Evolutionary conservation across 2,113 vertebrate genomes (phyloP), one percentile per base, ranked within the genome.

Genomic region (Aptenodytes patagonicus): DNA sequence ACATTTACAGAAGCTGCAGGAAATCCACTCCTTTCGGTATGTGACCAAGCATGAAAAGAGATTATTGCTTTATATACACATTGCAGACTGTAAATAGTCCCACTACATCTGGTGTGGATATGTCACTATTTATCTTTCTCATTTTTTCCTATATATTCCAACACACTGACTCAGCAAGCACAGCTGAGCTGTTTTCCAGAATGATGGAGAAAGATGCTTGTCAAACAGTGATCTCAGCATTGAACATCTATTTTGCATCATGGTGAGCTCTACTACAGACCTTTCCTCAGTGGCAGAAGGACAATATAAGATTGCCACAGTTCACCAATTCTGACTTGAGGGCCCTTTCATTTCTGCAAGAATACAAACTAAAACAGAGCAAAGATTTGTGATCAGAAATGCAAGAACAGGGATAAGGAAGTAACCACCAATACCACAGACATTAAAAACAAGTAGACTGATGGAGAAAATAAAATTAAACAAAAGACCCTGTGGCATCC

Each of bases 171-270:
- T 97, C 95, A 86, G 61, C 68, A 93, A 97, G 80, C 84, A 91
- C 65, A 97, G 89, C 91, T 90, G 93, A 98, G 83, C 52, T 21
- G 81, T 94, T 95, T 97, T 96, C 92, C 94, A 94, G 57, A 96
- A 83, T 11, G 58, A 87, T 80, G 46, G 47, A 81, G 36, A 93
- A 93, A 78, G 58, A 24, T 62, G 40, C 16, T 86, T 79, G 40
- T 71, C 68, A 89, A 95, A 95, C 82, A 86, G 40, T 51, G 85
- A 95, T 60, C 84, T 97, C 80, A 79, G 49, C 58, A 90, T 2
- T 72, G 70, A 87, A 47, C 8, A 83, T 94, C 68, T 91, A 49
- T 62, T 96, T 95, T 83, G 89, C 70, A 93, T 89, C 91, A 87
- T 1, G 4, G 88, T 10, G 31, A 91, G 54, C 51, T 95, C 93